A percentile compares a stretch with the other conserved stretches of the same genome.
Evolutionary conservation across 1,140 invertebrate genomes (phyloP).

Genomic region (Drosophila fuyamai): DNA sequence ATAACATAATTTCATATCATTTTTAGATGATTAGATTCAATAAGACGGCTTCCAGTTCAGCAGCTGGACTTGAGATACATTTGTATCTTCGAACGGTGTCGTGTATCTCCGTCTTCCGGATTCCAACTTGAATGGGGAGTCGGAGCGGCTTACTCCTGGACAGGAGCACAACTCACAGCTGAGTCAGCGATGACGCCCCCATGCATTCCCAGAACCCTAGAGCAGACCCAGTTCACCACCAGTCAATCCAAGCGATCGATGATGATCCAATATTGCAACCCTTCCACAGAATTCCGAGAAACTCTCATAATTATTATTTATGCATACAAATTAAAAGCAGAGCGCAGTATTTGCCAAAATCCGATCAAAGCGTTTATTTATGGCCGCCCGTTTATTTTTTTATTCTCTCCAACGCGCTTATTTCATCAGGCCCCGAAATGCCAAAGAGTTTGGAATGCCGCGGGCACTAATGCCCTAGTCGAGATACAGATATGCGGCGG

Average conservation of each 20-base stretch:
- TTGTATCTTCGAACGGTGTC: conserved; percentile 40
- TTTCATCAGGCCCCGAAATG: conserved; percentile 63
- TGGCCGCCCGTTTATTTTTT: conserved; percentile 13
- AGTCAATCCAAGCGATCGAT: conserved; percentile 17
- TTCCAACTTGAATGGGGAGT: neutral
- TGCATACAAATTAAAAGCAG: conserved; percentile 76
- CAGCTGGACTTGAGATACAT: conserved; percentile 47
- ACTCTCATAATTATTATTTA: conserved; percentile 73
- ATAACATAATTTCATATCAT: conserved; percentile 82
- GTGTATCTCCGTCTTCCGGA: neutral
- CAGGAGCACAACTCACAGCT: neutral
- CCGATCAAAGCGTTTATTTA: conserved; percentile 63
- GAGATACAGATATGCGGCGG: conserved; percentile 3
- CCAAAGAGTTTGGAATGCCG: conserved; percentile 45
- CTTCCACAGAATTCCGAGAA: conserved; percentile 49
- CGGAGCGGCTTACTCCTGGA: no score
- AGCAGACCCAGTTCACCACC: neutral
- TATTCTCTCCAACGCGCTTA: conserved; percentile 12
- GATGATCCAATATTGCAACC: conserved; percentile 48
- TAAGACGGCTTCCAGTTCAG: conserved; percentile 47
- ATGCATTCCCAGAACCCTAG: conserved; percentile 63
- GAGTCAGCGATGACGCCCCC: conserved; percentile 30
- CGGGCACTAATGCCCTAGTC: neutral
- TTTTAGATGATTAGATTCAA: conserved; percentile 81
- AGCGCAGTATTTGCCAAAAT: conserved; percentile 58